These are phyloP conservation scores for Orientallactaga bullata DNA, from an alignment of 2,113 vertebrate species.

Conservation along the genomic window DNA sequence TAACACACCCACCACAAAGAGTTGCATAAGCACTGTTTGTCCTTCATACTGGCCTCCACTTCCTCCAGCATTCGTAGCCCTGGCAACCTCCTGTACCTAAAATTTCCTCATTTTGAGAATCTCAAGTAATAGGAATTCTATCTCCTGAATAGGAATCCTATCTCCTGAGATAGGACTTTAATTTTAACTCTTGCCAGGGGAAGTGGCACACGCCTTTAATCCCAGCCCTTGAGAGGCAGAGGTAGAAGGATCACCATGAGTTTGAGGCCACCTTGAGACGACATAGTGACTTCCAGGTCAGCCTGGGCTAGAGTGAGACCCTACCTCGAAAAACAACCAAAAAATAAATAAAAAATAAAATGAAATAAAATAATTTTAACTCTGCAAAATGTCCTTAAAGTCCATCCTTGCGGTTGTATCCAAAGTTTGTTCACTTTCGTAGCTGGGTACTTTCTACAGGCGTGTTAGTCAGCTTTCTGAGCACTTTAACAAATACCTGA, in stretches of 20 bases:
- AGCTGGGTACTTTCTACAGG: neutral
- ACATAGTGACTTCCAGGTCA: too few relatives aligned
- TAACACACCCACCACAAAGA: neutral
- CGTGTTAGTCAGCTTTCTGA: neutral
- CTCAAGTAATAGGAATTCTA: neutral
- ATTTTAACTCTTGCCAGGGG: neutral
- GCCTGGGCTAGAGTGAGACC: too few relatives aligned
- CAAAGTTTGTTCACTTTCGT: neutral
- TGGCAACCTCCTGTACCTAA: neutral
- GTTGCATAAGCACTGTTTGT: neutral
- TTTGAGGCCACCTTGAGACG: too few relatives aligned
- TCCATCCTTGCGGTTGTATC: neutral
- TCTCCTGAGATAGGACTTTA: neutral
- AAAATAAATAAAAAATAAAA: too few relatives aligned
- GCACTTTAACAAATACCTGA: neutral
- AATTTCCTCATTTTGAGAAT: neutral
- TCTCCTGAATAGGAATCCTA: neutral
- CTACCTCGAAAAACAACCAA: too few relatives aligned
- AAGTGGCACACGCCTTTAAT: too few relatives aligned
- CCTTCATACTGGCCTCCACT: neutral
- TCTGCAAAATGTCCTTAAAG: neutral
- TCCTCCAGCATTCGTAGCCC: neutral
- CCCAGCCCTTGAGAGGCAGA: too few relatives aligned
- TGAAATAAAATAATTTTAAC: neutral
- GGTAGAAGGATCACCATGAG: too few relatives aligned